Evolutionary conservation across 2,113 vertebrate species (phyloP).

Genomic region (Orthonyx spaldingii): DNA sequence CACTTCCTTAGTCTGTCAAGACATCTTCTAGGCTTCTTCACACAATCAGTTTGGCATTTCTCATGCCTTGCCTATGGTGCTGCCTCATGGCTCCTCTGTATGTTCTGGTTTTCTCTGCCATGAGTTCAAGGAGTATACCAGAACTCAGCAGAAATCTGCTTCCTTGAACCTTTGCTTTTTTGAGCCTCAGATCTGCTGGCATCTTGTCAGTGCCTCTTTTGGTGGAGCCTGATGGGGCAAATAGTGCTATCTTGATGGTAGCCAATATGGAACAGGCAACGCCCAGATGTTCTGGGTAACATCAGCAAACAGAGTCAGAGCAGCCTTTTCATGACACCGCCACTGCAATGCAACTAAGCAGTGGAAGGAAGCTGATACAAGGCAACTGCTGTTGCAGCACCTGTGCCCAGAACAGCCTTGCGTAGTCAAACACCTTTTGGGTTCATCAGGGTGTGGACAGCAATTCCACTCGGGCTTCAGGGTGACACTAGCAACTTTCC

Average conservation of each 20-base stretch:
- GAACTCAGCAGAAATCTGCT: neutral
- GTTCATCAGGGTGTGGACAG: neutral
- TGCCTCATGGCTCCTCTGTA: neutral
- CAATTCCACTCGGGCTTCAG: neutral
- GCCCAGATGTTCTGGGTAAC: neutral
- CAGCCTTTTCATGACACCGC: neutral
- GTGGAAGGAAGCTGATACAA: neutral
- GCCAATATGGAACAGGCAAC: neutral
- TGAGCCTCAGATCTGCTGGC: neutral
- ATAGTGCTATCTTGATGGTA: neutral
- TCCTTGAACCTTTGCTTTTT: neutral
- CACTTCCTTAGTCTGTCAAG: neutral
- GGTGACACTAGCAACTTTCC: neutral
- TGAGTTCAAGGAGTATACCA: neutral
- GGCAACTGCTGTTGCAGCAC: neutral
- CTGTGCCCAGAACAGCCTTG: neutral
- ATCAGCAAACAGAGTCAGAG: neutral
- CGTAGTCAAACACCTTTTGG: neutral
- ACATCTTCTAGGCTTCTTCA: neutral
- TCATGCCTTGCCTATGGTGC: accelerated
- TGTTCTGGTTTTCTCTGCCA: neutral
- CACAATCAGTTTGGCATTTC: neutral
- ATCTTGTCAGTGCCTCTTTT: neutral
- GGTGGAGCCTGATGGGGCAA: neutral
- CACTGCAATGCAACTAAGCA: neutral